A percentile compares a stretch with the other conserved stretches of the same genome.
These are phyloP conservation scores for Loris lydekkerianus DNA, from an alignment of 2,797 vertebrate species.

Conservation along the genomic window DNA sequence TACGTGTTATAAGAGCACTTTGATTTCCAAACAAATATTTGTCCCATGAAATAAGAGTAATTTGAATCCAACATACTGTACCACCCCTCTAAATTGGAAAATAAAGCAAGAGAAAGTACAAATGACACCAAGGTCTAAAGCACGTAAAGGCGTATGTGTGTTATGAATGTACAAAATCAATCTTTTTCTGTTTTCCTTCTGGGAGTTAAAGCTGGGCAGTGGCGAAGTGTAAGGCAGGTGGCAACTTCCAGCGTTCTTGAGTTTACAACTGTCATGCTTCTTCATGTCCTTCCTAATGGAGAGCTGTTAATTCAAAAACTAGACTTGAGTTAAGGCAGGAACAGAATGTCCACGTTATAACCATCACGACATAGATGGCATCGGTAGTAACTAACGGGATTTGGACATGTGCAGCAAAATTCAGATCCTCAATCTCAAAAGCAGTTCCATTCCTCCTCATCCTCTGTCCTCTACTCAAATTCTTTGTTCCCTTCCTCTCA, in stretches of 20 bases:
- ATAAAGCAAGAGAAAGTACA: background rate
- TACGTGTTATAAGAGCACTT: background rate
- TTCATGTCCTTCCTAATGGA: background rate
- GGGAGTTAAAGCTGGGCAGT: background rate
- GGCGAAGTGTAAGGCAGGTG: background rate
- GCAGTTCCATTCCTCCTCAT: background rate
- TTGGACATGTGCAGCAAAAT: background rate
- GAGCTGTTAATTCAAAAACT: background rate
- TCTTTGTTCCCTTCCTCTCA: background rate
- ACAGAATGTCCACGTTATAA: background rate
- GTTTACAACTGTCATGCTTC: background rate
- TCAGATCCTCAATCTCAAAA: background rate
- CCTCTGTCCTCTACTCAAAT: background rate
- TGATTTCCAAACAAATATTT: constrained; percentile 1
- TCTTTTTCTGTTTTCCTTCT: background rate
- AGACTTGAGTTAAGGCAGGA: background rate
- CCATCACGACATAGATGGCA: background rate
- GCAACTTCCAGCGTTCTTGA: background rate
- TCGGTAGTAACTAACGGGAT: background rate
- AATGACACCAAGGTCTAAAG: background rate
- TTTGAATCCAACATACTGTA: background rate
- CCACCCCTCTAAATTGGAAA: background rate
- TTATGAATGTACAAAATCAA: background rate
- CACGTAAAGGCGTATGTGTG: background rate
- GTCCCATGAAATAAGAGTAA: background rate